These are phyloP conservation scores for Athalia circularis DNA, from an alignment of 2,888 invertebrate species.

Conservation along the genomic window DNA sequence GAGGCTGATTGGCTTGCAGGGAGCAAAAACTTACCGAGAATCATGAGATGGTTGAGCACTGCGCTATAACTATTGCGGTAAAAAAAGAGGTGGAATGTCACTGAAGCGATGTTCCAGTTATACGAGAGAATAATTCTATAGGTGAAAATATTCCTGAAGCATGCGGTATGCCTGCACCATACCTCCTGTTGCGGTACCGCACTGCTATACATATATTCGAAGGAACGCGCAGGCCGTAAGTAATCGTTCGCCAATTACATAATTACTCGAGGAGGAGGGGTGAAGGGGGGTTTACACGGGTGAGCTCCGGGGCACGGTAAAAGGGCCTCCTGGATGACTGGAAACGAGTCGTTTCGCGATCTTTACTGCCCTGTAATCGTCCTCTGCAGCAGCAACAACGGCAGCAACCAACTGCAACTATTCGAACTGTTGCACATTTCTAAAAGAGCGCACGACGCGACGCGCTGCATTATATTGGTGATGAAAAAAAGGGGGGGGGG, in stretches of 20 bases:
- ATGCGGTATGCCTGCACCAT: no score
- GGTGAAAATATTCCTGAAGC: no score
- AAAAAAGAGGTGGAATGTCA: constrained; percentile 73
- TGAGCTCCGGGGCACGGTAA: constrained; percentile 52
- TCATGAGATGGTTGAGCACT: constrained; percentile 12
- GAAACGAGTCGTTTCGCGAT: constrained; percentile 70
- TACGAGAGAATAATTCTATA: constrained; percentile 58
- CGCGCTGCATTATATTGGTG: no score
- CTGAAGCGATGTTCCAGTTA: constrained; percentile 55
- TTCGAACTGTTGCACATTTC: no score
- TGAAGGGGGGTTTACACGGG: constrained; percentile 49
- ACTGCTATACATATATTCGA: constrained; percentile 61
- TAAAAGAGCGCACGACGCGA: no score
- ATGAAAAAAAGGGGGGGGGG: no score
- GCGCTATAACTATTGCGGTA: constrained; percentile 63
- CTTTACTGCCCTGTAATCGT: constrained; percentile 73
- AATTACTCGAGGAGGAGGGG: constrained; percentile 67
- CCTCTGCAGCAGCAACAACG: neutral
- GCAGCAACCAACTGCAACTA: no score
- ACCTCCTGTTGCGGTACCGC: no score
- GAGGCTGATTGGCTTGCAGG: constrained; percentile 49
- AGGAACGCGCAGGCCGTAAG: constrained; percentile 61
- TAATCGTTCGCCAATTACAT: constrained; percentile 73
- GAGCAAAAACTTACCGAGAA: constrained; percentile 44
- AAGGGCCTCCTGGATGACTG: constrained; percentile 52